Evolutionary conservation across 2,797 vertebrate species (phyloP).

Genomic region (Spinus olivaceus): DNA sequence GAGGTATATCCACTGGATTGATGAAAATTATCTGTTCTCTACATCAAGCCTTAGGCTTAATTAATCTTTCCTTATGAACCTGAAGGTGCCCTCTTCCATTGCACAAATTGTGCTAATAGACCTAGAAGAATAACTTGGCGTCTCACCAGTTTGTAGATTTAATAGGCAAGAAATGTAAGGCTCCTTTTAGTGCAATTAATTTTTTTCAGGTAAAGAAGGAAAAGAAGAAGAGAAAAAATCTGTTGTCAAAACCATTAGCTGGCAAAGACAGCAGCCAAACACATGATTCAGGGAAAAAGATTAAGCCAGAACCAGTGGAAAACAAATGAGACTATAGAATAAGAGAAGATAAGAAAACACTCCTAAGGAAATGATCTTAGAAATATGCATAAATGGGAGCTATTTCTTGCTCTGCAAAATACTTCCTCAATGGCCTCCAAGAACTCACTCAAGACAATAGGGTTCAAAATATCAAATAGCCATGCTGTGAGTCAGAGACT

Average conservation of each 20-base stretch:
- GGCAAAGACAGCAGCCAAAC: background rate
- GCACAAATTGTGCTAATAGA: background rate
- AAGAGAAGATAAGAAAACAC: conserved; percentile 8
- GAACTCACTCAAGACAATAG: conserved; percentile 13
- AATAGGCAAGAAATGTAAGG: background rate
- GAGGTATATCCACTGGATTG: background rate
- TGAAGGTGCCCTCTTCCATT: background rate
- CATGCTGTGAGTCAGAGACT: background rate
- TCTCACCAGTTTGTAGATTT: background rate
- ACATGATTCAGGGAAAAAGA: background rate
- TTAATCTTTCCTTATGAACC: background rate
- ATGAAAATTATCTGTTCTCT: background rate
- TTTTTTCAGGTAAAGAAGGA: background rate
- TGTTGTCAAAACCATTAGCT: background rate
- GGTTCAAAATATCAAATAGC: conserved; percentile 19
- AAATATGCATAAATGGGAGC: background rate
- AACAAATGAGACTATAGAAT: background rate
- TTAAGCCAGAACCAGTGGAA: background rate
- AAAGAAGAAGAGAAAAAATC: background rate
- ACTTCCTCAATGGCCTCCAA: conserved; percentile 38
- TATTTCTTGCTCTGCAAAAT: conserved; percentile 44
- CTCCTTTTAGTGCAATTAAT: background rate
- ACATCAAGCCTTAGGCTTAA: background rate
- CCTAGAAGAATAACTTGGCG: background rate
- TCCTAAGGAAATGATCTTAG: conserved; percentile 21